A percentile compares a stretch with the other conserved stretches of the same genome.
These are phyloP conservation scores for Venustaconcha ellipsiformis DNA, from an alignment of 1,140 invertebrate genomes.

Conservation along the genomic window DNA sequence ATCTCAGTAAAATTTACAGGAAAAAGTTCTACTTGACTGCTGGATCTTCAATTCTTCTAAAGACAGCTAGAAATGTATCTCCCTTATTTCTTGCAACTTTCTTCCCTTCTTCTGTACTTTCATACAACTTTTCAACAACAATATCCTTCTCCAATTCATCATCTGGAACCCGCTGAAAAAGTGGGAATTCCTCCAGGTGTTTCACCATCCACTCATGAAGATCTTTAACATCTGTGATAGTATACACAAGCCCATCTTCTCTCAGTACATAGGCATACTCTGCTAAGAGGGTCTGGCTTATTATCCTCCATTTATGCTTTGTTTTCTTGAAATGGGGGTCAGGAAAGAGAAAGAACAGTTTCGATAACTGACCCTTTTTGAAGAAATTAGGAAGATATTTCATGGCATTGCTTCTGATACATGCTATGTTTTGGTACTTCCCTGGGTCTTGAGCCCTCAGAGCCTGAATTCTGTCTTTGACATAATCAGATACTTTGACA, in stretches of 20 bases:
- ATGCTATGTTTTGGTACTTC: constrained; percentile 94
- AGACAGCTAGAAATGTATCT: constrained; percentile 93
- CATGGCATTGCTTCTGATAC: constrained; percentile 98
- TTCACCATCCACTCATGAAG: constrained; percentile 97
- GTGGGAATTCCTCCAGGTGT: constrained; percentile 91
- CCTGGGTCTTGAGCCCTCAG: constrained; percentile 82
- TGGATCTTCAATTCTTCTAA: constrained; percentile 74
- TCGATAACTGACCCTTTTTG: constrained; percentile 91
- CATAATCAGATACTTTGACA: constrained; percentile 97
- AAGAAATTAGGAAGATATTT: constrained; percentile 98
- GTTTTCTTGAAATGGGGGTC: constrained; percentile 99
- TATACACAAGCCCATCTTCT: constrained; percentile 90
- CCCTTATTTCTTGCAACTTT: constrained; percentile 97
- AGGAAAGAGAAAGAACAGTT: constrained; percentile 99
- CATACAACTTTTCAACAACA: constrained; percentile 88
- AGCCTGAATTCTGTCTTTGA: constrained; percentile 93
- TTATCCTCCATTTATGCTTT: constrained; percentile 99
- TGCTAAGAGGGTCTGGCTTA: constrained; percentile 90
- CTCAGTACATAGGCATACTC: constrained; percentile 97
- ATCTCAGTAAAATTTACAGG: too few species aligned
- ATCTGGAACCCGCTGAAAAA: constrained; percentile 84
- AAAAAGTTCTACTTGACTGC: too few species aligned
- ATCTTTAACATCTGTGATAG: constrained; percentile 98
- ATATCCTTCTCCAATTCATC: constrained; percentile 83
- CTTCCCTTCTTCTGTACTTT: constrained; percentile 97